Evolutionary conservation across 2,113 vertebrate species (phyloP), one percentile per base, ranked within the genome.

Genomic region (Hippolais icterina): DNA sequence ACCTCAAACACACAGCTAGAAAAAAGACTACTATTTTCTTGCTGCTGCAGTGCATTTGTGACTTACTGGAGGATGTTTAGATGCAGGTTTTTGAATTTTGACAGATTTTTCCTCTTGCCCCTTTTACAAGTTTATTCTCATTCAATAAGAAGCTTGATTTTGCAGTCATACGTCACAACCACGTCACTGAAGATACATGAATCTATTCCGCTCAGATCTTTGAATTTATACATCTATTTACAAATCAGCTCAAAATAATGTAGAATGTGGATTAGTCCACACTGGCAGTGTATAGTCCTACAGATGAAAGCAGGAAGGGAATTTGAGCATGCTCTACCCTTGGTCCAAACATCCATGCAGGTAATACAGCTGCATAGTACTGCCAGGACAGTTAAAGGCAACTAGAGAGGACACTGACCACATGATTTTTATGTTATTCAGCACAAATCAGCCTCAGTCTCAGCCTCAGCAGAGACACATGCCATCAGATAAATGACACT

Each of bases 141-240:
- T 9, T 21, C 41, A 47, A 1, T 15, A 79, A 57, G 15, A 59
- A 63, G 12, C 12, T 85, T 60, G 15, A 2, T 90, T 85, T 47
- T 80, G 41, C 46, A 49, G 57, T 65, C 21, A 52, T 10, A 21
- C 1, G 8, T 39, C 79, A 59, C 22, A 72, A 21, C 17, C 35
- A 33, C 1, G 0, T 59, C 82, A 85, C 10, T 76, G 27, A 68
- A 69, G 21, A 60, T 3, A 39, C 0, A 83, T 1, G 0, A 57
- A 29, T 31, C 29, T 35, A 3, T 60, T 61, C 33, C 69, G 9
- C 49, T 64, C 23, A 25, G 31, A 41, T 68, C 23, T 69, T 74
- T 22, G 22, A 35, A 29, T n/a, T 39, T n/a, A 15, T 57, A n/a
- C 35, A 64, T 47, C 16, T 27, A 9, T 25, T 61, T 53, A 41